Percentiles rank a stretch among this genome's conserved stretches.
Conservation (phyloP, 2,888 invertebrate species). For the Strigamia transsilvanica region DNA sequence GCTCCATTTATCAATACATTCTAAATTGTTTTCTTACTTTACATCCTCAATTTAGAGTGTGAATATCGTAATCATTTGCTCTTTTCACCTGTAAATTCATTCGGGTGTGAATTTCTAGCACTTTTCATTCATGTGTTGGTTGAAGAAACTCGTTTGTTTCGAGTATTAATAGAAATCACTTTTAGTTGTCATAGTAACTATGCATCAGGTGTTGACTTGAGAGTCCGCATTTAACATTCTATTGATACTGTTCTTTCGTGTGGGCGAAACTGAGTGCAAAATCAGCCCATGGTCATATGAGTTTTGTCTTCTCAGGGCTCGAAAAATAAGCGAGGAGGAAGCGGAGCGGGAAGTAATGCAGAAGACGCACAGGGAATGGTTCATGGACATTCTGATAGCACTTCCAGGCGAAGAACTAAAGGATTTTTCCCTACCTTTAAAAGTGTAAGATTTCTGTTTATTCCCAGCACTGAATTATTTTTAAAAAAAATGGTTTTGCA, state of each 20-base stretch:
- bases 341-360: conserved; percentile 9
- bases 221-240: conserved; percentile 16
- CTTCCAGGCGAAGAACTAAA: conserved; percentile 5
- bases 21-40: conserved; percentile 9
- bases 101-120: background rate
- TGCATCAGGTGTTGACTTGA: conserved; percentile 25
- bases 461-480: background rate
- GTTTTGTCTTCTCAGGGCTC: conserved; percentile 40
- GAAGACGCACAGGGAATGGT: conserved; percentile 8
- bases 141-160: background rate
- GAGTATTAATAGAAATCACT: background rate
- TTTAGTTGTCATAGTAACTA: background rate
- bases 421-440: conserved; percentile 50
- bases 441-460: conserved; percentile 47
- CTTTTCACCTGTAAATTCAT: background rate
- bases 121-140: background rate
- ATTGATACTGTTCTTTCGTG: conserved; percentile 17
- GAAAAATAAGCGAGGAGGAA: conserved; percentile 36
- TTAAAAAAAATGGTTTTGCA: background rate
- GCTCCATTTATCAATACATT: background rate
- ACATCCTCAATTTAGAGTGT: background rate
- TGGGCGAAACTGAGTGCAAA: conserved; percentile 33
- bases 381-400: conserved; percentile 4
- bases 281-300: conserved; percentile 28
- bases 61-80: background rate